Percentiles rank a stretch among this genome's conserved stretches.
These are phyloP conservation scores for Polia nebulosa DNA, from an alignment of 2,888 invertebrate species.

Conservation along the genomic window DNA sequence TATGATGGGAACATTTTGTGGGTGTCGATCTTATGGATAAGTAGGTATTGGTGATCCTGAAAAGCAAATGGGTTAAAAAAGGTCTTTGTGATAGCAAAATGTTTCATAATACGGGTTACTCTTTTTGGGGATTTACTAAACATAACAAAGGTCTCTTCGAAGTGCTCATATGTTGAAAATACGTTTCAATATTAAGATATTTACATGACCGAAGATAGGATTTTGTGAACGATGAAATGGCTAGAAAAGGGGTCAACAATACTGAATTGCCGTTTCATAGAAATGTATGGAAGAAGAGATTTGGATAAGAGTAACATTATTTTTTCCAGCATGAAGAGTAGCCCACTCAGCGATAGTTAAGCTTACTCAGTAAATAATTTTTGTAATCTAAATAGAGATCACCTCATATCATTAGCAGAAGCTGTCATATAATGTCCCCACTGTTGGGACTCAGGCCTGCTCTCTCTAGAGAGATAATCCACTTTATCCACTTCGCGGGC, in stretches of 20 bases:
- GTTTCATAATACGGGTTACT: not conserved
- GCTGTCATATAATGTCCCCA: too few species aligned
- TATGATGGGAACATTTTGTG: constrained; percentile 45
- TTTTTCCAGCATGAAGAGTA: too few species aligned
- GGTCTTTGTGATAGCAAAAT: not conserved
- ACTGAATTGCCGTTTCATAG: not conserved
- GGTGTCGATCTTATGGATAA: constrained; percentile 4
- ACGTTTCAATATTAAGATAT: too few species aligned
- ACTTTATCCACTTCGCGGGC: too few species aligned
- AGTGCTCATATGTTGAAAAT: not conserved
- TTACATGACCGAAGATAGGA: too few species aligned
- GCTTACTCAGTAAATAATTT: too few species aligned
- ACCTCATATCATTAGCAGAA: too few species aligned
- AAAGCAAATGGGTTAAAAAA: constrained; percentile 6
- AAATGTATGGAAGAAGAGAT: not conserved
- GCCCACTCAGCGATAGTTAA: too few species aligned
- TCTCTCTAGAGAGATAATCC: too few species aligned
- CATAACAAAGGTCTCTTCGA: not conserved
- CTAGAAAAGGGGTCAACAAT: not conserved
- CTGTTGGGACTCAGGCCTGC: too few species aligned
- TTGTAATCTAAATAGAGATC: too few species aligned
- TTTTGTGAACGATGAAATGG: too few species aligned
- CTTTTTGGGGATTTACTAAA: not conserved
- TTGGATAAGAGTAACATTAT: not conserved
- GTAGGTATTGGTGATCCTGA: constrained; percentile 4